A percentile compares a stretch with the other conserved stretches of the same genome.
phyloP scores from a whole-genome alignment of 2,888 invertebrate species.

The Blastobasis adustella region DNA sequence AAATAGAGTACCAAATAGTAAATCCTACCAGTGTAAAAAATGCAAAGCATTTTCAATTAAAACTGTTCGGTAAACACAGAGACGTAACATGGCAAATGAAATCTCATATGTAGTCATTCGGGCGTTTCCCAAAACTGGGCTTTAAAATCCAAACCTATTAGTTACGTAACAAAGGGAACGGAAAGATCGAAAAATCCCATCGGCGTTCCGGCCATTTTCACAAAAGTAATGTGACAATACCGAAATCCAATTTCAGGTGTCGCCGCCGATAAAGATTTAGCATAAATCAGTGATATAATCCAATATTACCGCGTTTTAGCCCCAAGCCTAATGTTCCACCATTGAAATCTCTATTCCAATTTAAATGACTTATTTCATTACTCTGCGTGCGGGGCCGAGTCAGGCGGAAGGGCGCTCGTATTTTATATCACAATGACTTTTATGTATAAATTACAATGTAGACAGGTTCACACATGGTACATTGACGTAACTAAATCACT shows the following conservation, averaged over 20 bases:
- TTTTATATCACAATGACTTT: neutral
- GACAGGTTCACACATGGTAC: no score
- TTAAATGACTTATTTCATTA: conserved; percentile 73
- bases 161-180: neutral
- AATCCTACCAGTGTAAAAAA: no score
- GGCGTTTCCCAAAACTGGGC: no score
- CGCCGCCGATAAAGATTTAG: conserved; percentile 65
- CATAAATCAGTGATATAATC: conserved; percentile 73
- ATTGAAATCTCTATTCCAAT: conserved; percentile 69
- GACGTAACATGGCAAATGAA: no score
- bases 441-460: neutral
- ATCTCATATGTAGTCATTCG: neutral
- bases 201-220: conserved; percentile 9
- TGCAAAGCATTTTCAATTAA: no score
- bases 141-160: no score
- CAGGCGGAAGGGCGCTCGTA: neutral
- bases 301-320: conserved; percentile 65
- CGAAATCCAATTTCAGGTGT: conserved; percentile 66
- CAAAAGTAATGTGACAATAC: conserved; percentile 50
- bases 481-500: no score
- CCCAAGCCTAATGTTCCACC: conserved; percentile 59
- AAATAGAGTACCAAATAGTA: no score
- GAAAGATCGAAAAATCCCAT: conserved; percentile 3
- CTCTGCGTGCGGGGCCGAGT: conserved; percentile 35
- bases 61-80: no score